Evolutionary conservation across 1,140 invertebrate species (phyloP).

Genomic region (Neotoxoptera formosana): DNA sequence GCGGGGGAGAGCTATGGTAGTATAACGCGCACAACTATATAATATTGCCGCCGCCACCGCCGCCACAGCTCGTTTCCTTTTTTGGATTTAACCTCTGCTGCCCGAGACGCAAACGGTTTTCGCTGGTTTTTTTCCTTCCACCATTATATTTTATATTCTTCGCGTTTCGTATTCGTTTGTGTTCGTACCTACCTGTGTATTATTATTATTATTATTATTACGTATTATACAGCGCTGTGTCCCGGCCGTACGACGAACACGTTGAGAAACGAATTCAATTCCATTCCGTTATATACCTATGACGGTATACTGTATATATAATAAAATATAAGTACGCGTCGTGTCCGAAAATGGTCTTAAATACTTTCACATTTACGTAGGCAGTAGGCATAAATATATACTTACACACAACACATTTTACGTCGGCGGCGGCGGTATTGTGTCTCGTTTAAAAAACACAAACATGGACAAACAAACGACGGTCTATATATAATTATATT

Average conservation of each 20-base stretch:
- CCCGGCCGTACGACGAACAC: neutral
- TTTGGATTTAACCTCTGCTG: slow-evolving; percentile 16
- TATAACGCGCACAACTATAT: neutral
- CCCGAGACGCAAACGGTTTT: neutral
- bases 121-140: neutral
- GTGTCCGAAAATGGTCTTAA: slow-evolving; percentile 48
- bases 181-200: neutral
- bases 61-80: slow-evolving; percentile 21
- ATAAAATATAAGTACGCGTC: neutral
- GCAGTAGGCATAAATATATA: neutral
- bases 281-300: neutral
- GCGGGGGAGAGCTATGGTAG: neutral
- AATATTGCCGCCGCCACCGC: too few species aligned
- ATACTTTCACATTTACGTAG: slow-evolving; percentile 41
- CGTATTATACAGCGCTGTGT: neutral
- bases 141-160: slow-evolving; percentile 12
- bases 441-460: neutral
- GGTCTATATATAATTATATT: neutral
- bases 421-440: neutral
- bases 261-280: slow-evolving; percentile 14
- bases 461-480: neutral
- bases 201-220: neutral
- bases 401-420: neutral
- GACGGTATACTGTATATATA: neutral
- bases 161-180: neutral